Base-by-base conservation (phyloP, 1,140 invertebrate species). In the Drosophila jambulina region DNA sequence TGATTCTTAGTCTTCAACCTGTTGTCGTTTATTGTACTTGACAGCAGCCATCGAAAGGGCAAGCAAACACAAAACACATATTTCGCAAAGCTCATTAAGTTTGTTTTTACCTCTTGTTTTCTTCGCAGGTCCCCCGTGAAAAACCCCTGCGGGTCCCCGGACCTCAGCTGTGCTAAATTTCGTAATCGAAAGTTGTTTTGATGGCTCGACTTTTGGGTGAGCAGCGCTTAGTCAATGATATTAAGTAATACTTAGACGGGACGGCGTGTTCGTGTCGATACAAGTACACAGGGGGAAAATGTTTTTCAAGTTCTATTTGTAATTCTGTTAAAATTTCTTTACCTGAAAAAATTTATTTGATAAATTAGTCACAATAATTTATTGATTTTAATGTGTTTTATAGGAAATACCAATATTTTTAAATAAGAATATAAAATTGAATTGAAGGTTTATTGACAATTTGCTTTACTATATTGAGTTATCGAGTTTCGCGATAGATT, bases 1-100 rank as follows among this genome's bases (percentile, higher is more conserved):
- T 68, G 64, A 63, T 87, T 80, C 77, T 80, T 84, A 71, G 82
- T 80, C 70, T 83, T 87, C 84, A 87, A 87, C 84, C 84, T 87
- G 84, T 87, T 87, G 84, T 90, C 85, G 84, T 87, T 87, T 90
- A 90, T 90, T 90, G 84, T 87, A 87, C 84, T 87, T 87, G 85
- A 87, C 84, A 85, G 84, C 81, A 90, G 84, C 81, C 85, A 88
- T 88, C 85, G 84, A 88, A 88, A 88, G 85, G 85, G 85, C 85
- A 88, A 88, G 82, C 81, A 90, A 88, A 88, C 46, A 48, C 23
- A 43, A 43, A 43, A 48, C 85, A 88, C 78, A 88, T 78, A 76
- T 80, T 88, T 88, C 78, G 85, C 85, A 88, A 88, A 88, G 85
- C 85, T 88, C 85, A 88, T 88, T 88, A 88, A 88, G 85, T 90